Evolutionary conservation across 2,888 invertebrate species (phyloP).

Genomic region (Acleris literana): DNA sequence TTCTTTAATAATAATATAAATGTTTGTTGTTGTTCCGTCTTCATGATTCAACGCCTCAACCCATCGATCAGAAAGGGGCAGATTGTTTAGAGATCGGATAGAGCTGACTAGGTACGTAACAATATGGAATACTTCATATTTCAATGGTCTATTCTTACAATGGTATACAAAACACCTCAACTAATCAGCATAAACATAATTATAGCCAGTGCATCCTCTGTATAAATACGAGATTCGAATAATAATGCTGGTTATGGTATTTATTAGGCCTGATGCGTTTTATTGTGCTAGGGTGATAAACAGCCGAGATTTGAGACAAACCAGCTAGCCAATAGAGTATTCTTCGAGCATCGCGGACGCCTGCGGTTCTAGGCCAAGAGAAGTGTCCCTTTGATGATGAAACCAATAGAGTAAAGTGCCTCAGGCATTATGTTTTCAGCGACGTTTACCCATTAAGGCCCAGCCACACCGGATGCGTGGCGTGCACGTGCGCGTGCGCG

Average conservation of each 20-base stretch:
- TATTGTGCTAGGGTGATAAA: slow-evolving; percentile 7
- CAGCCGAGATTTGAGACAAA: slow-evolving; percentile 1
- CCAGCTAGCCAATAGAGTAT: slow-evolving; percentile 1
- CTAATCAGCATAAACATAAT: slow-evolving; percentile 10
- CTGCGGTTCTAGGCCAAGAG: slow-evolving; percentile 9
- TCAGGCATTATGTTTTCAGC: too few relatives aligned
- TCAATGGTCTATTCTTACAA: background rate
- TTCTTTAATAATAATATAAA: too few relatives aligned
- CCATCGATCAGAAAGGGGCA: too few relatives aligned
- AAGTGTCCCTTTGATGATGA: background rate
- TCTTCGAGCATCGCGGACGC: slow-evolving; percentile 1
- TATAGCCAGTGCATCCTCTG: slow-evolving; percentile 8
- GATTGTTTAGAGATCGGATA: too few relatives aligned
- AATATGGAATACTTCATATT: background rate
- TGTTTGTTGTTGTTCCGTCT: too few relatives aligned
- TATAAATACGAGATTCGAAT: slow-evolving; percentile 13
- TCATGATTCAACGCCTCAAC: too few relatives aligned
- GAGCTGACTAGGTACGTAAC: background rate
- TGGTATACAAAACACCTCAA: background rate
- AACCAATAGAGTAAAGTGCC: background rate
- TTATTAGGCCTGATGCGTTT: slow-evolving; percentile 8
- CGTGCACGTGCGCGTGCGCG: too few relatives aligned
- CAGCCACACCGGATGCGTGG: too few relatives aligned
- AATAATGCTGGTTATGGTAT: slow-evolving; percentile 1
- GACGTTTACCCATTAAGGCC: background rate